Conservation (phyloP, 64 coral and sea anemone species). For the Hydrozoanthus tunicans region DNA sequence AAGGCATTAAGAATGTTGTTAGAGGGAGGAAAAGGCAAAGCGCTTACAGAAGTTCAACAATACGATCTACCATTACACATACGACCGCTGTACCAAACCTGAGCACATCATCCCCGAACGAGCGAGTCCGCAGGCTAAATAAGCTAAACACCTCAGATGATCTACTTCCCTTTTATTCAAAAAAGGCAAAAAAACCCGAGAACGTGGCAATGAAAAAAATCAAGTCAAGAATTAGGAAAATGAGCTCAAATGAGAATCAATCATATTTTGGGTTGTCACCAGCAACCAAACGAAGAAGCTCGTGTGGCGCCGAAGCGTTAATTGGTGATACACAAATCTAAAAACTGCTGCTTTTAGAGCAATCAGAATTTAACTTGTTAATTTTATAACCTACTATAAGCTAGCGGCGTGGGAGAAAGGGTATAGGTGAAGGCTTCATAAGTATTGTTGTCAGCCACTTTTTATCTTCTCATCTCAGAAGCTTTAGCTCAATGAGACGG, state of each 20-base stretch:
- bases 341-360: background rate
- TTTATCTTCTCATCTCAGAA: too few species aligned
- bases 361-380: too few species aligned
- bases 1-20: constrained; percentile 58
- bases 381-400: too few species aligned
- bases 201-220: background rate
- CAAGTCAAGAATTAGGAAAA: constrained; percentile 24
- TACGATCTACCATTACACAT: constrained; percentile 41
- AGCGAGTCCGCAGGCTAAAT: background rate
- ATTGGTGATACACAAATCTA: constrained; percentile 25
- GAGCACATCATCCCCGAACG: background rate
- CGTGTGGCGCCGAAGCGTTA: background rate
- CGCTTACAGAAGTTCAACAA: constrained; percentile 5
- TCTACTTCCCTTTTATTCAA: background rate
- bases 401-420: too few species aligned
- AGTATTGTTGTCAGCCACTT: too few species aligned
- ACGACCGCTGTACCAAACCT: background rate
- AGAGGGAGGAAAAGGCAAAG: background rate
- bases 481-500: too few species aligned
- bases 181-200: background rate
- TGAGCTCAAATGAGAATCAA: constrained; percentile 20
- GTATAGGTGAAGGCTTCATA: too few species aligned
- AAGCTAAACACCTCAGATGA: background rate
- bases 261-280: background rate
- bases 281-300: background rate